Evolutionary conservation across 2,888 invertebrate genomes (phyloP), one percentile per base, ranked within the genome.

Genomic region (Tachystola acroxantha): DNA sequence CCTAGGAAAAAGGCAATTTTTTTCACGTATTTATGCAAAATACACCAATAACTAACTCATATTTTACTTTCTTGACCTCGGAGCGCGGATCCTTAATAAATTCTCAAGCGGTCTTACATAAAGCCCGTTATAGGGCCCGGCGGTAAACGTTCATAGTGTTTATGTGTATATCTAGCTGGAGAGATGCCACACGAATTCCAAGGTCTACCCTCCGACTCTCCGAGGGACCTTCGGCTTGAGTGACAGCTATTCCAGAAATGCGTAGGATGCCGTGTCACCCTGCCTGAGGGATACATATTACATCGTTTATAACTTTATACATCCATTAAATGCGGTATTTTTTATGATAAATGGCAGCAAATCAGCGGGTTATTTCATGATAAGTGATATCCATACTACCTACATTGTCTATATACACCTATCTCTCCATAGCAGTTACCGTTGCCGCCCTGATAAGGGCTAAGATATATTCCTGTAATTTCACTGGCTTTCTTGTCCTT

Each of bases 131-230:
- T 19, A 46, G 42, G 47, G 44, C 37, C 44, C 22, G 37, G 36
- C 40, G 38, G 48, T 49, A 54, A 53, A 58, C 53, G 53, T 60
- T 54, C 47, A 35, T 47, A 48, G 44, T 53, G 48, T 52, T 56
- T 53, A n/a, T n/a, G 6, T 16, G 6, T 16, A 46, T 53, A 47
- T 10, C 25, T 35, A 24, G 38, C 33, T 24, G 22, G 25, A 14
- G 44, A 37, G 45, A 53, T 51, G 45, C 50, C 57, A 39, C 44
- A 49, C 38, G 52, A 58, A 64, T 66, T 59, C 55, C 42, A 37
- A 45, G 34, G 42, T 48, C 48, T 39, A 35, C 43, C 46, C 9
- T 6, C 16, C 3, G 6, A 35, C 43, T 45, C 9, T 6, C 16
- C 3, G 6, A 16, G 32, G 13, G 40, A 45, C 46, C 47, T 48